Evolutionary conservation across 2,113 vertebrate species (phyloP).

Genomic region (Pontoporia blainvillei): DNA sequence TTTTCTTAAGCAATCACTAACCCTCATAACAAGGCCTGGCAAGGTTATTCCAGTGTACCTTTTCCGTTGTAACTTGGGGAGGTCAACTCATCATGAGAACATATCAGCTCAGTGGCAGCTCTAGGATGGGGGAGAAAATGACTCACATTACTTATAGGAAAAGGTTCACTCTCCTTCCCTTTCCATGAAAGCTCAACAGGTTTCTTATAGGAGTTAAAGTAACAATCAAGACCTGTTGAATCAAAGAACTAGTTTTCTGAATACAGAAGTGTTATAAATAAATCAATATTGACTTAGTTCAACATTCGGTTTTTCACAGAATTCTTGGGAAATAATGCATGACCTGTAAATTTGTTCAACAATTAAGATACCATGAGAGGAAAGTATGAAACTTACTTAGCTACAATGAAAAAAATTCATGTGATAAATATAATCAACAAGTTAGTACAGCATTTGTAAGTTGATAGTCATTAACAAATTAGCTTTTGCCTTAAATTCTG

Average conservation of each 20-base stretch:
- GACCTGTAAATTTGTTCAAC: slow-evolving; percentile 1
- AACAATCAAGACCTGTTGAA: background rate
- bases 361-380: background rate
- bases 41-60: slow-evolving; percentile 74
- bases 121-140: background rate
- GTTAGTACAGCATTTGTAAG: background rate
- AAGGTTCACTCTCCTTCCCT: background rate
- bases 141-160: background rate
- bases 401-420: background rate
- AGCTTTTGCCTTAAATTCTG: background rate
- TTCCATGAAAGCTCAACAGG: background rate
- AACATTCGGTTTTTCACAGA: background rate
- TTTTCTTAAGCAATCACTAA: slow-evolving; percentile 69
- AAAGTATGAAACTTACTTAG: background rate
- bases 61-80: slow-evolving; percentile 70
- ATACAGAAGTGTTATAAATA: background rate
- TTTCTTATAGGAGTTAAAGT: slow-evolving; percentile 15
- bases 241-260: slow-evolving; percentile 6
- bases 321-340: background rate
- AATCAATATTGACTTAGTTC: background rate
- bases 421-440: background rate
- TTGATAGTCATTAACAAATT: background rate
- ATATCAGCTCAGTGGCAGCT: background rate
- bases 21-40: slow-evolving; percentile 69
- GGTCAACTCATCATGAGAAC: background rate